Conservation (phyloP, 2,113 vertebrate species). For the Serinus canaria region DNA sequence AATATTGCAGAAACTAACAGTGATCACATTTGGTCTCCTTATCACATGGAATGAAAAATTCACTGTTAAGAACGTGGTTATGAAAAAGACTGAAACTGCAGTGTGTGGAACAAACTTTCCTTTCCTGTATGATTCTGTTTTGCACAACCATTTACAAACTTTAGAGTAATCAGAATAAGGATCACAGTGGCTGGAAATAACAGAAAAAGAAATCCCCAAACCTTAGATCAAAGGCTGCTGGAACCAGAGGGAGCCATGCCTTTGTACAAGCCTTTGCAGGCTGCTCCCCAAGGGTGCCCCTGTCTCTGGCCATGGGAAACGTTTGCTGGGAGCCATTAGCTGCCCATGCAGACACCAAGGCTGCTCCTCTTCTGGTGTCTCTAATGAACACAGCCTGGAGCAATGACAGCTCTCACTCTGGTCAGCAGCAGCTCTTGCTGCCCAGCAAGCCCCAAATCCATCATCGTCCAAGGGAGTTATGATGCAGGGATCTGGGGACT, state of each 20-base stretch:
- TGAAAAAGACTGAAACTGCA: not conserved
- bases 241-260: not conserved
- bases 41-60: not conserved
- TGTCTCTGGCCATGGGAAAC: not conserved
- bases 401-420: not conserved
- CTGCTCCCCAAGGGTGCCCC: not conserved
- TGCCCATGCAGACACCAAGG: not conserved
- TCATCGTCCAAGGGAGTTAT: accelerated
- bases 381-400: not conserved
- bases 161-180: not conserved
- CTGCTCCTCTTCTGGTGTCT: not conserved
- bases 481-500: not conserved
- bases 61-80: not conserved
- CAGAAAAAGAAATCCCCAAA: not conserved
- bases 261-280: not conserved
- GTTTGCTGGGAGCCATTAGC: not conserved
- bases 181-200: not conserved
- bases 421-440: not conserved
- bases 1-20: not conserved
- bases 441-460: not conserved
- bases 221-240: not conserved
- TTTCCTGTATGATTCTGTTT: not conserved
- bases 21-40: not conserved
- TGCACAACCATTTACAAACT: not conserved
- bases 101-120: not conserved